Conservation (phyloP, 2,797 vertebrate species). For the Rhinatrema bivittatum region DNA sequence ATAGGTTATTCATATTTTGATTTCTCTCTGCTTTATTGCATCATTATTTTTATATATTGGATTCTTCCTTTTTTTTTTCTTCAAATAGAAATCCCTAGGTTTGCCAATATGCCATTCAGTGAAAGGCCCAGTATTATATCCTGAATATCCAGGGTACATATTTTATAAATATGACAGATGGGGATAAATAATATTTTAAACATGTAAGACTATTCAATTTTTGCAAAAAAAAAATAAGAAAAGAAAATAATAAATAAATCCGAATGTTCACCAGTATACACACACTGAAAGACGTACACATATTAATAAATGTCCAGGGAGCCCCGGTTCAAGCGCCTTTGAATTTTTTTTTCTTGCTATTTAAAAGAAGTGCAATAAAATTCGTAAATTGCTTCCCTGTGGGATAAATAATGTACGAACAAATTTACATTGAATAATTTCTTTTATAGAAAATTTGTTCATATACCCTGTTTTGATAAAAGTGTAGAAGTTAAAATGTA, state of each 20-base stretch:
- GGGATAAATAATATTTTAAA: constrained; percentile 91
- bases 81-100: constrained; percentile 49
- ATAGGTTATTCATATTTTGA: constrained; percentile 59
- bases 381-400: constrained; percentile 77
- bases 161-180: constrained; percentile 72
- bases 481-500: constrained; percentile 62
- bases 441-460: constrained; percentile 78
- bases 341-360: constrained; percentile 70
- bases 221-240: constrained; percentile 63
- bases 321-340: constrained; percentile 70
- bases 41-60: constrained; percentile 66
- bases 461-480: constrained; percentile 97
- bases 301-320: constrained; percentile 64
- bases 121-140: constrained; percentile 57
- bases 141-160: constrained; percentile 72
- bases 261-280: constrained; percentile 81
- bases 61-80: constrained; percentile 53
- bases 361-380: constrained; percentile 93
- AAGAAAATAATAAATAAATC: constrained; percentile 99
- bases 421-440: constrained; percentile 86
- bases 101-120: constrained; percentile 54
- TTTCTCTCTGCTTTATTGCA: constrained; percentile 82
- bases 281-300: constrained; percentile 71
- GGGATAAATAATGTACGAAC: constrained; percentile 83
- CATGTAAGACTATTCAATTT: constrained; percentile 77